Percentiles rank a stretch among this genome's conserved stretches.
Evolutionary conservation across 2,113 vertebrate genomes (phyloP).

Genomic region (Eretmochelys imbricata): DNA sequence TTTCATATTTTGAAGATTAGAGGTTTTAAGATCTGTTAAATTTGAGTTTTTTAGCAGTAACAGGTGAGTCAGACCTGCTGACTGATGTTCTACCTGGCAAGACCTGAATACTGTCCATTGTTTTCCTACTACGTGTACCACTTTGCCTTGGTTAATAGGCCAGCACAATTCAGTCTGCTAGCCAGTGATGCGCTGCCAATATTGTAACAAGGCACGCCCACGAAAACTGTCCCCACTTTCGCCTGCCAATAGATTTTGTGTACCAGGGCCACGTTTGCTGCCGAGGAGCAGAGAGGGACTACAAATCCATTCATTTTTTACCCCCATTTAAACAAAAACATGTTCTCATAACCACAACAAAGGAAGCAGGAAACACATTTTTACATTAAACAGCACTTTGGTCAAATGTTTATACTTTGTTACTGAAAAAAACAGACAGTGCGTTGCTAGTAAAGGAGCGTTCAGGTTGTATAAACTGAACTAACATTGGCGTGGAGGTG

Average conservation of each 20-base stretch:
- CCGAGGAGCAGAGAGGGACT: background rate
- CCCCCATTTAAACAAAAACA: background rate
- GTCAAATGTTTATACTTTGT: background rate
- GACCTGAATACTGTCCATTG: background rate
- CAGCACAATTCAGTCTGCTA: background rate
- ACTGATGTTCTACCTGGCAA: background rate
- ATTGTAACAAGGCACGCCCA: background rate
- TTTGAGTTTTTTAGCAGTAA: slow-evolving; percentile 52
- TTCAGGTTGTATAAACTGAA: background rate
- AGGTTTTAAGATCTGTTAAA: background rate
- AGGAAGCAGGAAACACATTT: background rate
- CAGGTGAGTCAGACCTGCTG: background rate
- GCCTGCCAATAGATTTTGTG: background rate
- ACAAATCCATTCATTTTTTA: background rate
- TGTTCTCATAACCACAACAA: background rate
- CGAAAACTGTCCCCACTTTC: background rate
- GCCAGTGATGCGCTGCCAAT: background rate
- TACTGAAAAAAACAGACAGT: background rate
- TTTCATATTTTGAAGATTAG: slow-evolving; percentile 29
- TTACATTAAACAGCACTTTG: background rate
- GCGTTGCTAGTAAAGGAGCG: background rate
- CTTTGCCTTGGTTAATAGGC: slow-evolving; percentile 38
- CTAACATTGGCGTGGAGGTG: background rate
- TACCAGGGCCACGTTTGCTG: fast-evolving
- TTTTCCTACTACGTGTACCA: fast-evolving